These are phyloP conservation scores for Thysanoteuthis rhombus DNA, from an alignment of 2,888 invertebrate genomes.

Conservation along the genomic window DNA sequence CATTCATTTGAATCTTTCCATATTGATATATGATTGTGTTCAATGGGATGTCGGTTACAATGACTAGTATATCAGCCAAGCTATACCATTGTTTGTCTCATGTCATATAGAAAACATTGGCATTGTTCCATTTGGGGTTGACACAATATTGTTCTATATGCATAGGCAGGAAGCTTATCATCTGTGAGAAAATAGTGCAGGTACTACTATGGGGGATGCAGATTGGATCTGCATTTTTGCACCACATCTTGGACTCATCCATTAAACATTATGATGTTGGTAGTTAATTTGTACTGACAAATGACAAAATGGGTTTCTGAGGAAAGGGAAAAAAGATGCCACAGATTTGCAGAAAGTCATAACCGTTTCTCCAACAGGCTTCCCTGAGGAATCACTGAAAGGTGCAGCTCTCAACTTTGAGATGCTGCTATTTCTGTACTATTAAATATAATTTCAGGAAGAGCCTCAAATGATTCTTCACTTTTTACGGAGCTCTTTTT, in stretches of 20 bases:
- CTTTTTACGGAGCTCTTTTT: neutral
- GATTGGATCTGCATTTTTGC: neutral
- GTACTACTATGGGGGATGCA: neutral
- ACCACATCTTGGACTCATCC: neutral
- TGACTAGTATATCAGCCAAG: too few relatives aligned
- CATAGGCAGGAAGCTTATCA: neutral
- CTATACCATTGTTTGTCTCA: too few relatives aligned
- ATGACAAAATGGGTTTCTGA: neutral
- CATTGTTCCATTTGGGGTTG: neutral
- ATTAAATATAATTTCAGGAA: neutral
- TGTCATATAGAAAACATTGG: neutral
- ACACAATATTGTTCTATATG: neutral
- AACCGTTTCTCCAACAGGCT: neutral
- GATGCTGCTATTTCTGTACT: neutral
- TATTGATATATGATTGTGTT: too few relatives aligned
- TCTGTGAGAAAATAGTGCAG: neutral
- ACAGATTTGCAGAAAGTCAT: neutral
- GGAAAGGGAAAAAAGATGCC: neutral
- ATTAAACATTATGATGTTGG: neutral
- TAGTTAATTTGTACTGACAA: neutral
- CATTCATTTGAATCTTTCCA: too few relatives aligned
- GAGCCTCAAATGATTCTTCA: neutral
- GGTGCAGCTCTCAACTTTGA: neutral
- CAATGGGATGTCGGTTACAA: too few relatives aligned
- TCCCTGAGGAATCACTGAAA: neutral